These are phyloP conservation scores for Tinea semifulvella DNA, from an alignment of 2,888 invertebrate species.

Conservation along the genomic window DNA sequence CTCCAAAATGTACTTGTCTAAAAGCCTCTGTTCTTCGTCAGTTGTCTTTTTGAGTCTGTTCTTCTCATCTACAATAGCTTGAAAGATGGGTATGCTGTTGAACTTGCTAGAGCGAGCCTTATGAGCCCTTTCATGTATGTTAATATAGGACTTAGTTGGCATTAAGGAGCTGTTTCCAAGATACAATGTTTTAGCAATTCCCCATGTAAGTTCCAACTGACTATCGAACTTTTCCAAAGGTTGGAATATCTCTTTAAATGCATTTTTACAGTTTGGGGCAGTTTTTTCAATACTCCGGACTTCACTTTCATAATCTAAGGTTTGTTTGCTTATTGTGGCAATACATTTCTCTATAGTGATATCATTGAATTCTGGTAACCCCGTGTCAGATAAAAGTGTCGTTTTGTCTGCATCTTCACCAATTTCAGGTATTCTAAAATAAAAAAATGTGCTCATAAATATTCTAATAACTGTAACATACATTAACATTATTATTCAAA, in stretches of 20 bases:
- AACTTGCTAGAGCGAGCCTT: slow-evolving; percentile 79
- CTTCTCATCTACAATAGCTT: slow-evolving; percentile 69
- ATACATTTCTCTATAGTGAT: slow-evolving; percentile 86
- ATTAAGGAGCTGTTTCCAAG: slow-evolving; percentile 81
- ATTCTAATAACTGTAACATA: too few relatives aligned
- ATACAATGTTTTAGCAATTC: slow-evolving; percentile 84
- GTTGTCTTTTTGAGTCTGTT: slow-evolving; percentile 50
- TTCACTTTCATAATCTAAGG: slow-evolving; percentile 81
- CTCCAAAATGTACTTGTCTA: slow-evolving; percentile 83
- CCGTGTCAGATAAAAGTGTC: slow-evolving; percentile 75
- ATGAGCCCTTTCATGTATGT: slow-evolving; percentile 82
- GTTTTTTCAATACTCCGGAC: slow-evolving; percentile 73
- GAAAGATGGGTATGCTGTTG: slow-evolving; percentile 73
- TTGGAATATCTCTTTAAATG: slow-evolving; percentile 74
- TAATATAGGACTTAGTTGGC: slow-evolving; percentile 80
- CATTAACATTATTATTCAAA: too few relatives aligned
- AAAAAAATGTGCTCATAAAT: too few relatives aligned
- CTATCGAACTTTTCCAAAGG: slow-evolving; percentile 78
- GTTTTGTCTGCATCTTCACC: slow-evolving; percentile 85
- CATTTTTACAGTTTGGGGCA: slow-evolving; percentile 56
- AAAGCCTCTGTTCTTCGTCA: slow-evolving; percentile 74
- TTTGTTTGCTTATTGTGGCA: slow-evolving; percentile 83
- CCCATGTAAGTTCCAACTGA: slow-evolving; percentile 86
- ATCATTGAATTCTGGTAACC: slow-evolving; percentile 82
- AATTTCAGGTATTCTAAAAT: slow-evolving; percentile 79